phyloP scores from a whole-genome alignment of 2,888 invertebrate species.

The Ormia ochracea region DNA sequence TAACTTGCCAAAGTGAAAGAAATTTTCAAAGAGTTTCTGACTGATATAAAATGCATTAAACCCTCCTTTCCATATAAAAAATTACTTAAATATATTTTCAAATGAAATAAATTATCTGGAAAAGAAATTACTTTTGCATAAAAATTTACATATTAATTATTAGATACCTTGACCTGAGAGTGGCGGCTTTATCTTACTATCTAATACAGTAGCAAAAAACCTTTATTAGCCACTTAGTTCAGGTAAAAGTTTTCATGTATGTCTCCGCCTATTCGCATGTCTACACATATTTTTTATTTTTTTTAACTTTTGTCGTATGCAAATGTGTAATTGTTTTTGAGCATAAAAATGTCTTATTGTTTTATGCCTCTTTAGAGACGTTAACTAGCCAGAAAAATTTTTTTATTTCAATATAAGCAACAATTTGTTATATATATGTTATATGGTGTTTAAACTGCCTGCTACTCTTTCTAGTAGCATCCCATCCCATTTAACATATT shows the following conservation, averaged over 20 bases:
- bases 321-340: constrained; percentile 42
- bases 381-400: constrained; percentile 60
- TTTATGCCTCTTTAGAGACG: constrained; percentile 57
- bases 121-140: neutral
- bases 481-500: neutral
- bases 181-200: neutral
- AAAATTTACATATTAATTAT: neutral
- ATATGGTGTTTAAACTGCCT: neutral
- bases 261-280: neutral
- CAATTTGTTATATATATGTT: constrained; percentile 41
- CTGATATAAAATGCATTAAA: neutral
- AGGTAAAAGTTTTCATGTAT: constrained; percentile 36
- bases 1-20: too few species aligned
- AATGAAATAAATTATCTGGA: neutral
- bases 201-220: neutral
- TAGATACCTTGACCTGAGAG: constrained; percentile 56
- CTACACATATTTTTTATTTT: neutral
- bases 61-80: neutral
- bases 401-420: constrained; percentile 31
- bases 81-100: neutral
- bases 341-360: constrained; percentile 47
- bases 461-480: constrained; percentile 3
- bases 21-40: neutral
- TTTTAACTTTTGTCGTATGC: constrained; percentile 6
- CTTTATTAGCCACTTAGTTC: constrained; percentile 21